Conservation (phyloP, 2,797 vertebrate genomes). For the Spondyliosoma cantharus region DNA sequence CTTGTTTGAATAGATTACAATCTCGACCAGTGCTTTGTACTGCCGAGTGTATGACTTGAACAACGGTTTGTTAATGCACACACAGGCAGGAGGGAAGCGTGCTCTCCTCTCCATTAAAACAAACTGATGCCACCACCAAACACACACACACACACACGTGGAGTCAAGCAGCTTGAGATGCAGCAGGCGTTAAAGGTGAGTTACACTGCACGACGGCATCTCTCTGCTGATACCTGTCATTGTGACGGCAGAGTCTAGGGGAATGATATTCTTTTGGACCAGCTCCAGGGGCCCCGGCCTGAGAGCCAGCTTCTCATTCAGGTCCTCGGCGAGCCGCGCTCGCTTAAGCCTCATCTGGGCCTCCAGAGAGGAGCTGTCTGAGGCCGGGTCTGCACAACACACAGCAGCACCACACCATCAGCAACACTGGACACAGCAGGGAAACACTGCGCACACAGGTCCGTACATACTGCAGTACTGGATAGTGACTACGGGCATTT, state of each 20-base stretch:
- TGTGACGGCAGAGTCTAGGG: slow-evolving; percentile 88
- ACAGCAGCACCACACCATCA: slow-evolving; percentile 68
- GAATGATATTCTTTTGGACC: slow-evolving; percentile 94
- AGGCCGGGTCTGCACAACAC: slow-evolving; percentile 85
- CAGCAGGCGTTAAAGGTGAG: slow-evolving; percentile 31
- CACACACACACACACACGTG: slow-evolving; percentile 8
- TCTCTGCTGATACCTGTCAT: slow-evolving; percentile 86
- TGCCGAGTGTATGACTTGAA: slow-evolving; percentile 5
- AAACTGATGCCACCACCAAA: neutral
- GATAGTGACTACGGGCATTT: neutral
- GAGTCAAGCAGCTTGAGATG: slow-evolving; percentile 33
- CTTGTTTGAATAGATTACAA: slow-evolving; percentile 28
- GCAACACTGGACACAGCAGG: slow-evolving; percentile 46
- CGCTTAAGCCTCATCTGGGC: slow-evolving; percentile 92
- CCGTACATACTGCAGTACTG: neutral
- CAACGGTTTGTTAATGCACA: slow-evolving; percentile 30
- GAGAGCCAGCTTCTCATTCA: slow-evolving; percentile 93
- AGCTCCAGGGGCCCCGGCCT: slow-evolving; percentile 92
- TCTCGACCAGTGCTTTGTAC: slow-evolving; percentile 1
- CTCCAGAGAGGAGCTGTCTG: slow-evolving; percentile 86
- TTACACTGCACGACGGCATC: neutral
- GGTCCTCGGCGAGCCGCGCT: slow-evolving; percentile 89
- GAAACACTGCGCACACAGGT: neutral
- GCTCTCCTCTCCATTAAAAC: neutral
- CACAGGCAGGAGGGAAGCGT: slow-evolving; percentile 7